These are phyloP conservation scores for Pungitius pungitius DNA, from an alignment of 2,113 vertebrate genomes.

Conservation along the genomic window DNA sequence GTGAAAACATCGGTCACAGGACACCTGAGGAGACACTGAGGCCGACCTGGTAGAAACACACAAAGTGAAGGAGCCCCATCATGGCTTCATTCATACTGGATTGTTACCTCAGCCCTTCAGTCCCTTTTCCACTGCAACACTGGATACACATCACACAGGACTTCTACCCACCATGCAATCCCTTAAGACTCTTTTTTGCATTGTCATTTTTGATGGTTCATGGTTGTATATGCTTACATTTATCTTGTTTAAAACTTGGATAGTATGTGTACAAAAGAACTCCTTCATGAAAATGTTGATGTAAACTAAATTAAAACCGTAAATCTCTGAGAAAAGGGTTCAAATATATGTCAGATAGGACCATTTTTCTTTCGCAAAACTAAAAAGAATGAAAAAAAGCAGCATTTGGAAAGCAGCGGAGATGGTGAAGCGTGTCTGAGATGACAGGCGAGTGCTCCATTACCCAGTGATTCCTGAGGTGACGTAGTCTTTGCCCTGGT, in stretches of 20 bases:
- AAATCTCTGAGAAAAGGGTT: not conserved
- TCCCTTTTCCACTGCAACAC: no score
- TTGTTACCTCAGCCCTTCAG: not conserved
- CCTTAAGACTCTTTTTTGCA: no score
- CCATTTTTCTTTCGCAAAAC: not conserved
- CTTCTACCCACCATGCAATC: not conserved
- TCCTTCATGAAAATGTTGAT: not conserved
- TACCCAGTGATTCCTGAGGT: slow-evolving; percentile 99
- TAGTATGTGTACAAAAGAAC: not conserved
- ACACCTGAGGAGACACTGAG: no score
- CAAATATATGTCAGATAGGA: not conserved
- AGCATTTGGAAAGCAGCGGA: not conserved
- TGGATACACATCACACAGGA: not conserved
- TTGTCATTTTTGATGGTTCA: no score
- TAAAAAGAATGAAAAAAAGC: not conserved
- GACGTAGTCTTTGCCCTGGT: slow-evolving; percentile 97
- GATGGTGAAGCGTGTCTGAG: not conserved
- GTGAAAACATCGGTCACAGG: no score
- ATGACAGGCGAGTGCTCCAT: slow-evolving; percentile 30
- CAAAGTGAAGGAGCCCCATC: no score
- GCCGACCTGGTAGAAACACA: no score
- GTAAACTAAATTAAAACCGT: not conserved
- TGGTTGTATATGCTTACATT: not conserved
- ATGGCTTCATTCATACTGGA: not conserved
- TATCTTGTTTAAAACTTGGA: not conserved